Percentiles rank a stretch among this genome's conserved stretches.
These are phyloP conservation scores for Mixornis gularis DNA, from an alignment of 2,113 vertebrate species.

Conservation along the genomic window DNA sequence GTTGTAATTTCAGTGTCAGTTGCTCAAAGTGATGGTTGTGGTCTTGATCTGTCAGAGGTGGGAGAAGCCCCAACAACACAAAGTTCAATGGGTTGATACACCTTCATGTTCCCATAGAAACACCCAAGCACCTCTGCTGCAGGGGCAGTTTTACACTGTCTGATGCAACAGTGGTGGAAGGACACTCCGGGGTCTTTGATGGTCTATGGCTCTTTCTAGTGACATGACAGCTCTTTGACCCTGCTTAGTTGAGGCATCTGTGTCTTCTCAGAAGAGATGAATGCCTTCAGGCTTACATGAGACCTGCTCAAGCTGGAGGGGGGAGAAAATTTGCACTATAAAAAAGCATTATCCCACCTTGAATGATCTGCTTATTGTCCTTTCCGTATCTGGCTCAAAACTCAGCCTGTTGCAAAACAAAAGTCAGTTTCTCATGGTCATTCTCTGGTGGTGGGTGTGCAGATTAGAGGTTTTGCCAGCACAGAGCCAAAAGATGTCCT, in stretches of 20 bases:
- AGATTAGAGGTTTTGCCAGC: not conserved
- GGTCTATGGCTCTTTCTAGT: not conserved
- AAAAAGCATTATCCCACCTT: not conserved
- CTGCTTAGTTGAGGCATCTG: not conserved
- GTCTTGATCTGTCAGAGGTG: accelerated
- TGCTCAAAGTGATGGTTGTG: not conserved
- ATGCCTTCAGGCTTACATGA: not conserved
- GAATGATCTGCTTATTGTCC: accelerated
- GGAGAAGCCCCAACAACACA: not conserved
- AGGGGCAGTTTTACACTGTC: not conserved
- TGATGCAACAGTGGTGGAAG: not conserved
- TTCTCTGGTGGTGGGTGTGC: not conserved
- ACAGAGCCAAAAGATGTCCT: not conserved
- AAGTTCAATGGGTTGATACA: not conserved
- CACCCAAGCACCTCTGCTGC: not conserved
- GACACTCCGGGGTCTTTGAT: accelerated
- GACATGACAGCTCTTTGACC: not conserved
- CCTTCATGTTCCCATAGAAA: accelerated
- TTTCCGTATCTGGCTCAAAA: not conserved
- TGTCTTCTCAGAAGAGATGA: not conserved
- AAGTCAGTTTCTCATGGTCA: not conserved
- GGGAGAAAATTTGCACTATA: not conserved
- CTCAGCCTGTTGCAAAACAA: not conserved
- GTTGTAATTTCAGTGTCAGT: not conserved
- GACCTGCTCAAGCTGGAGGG: not conserved